Base-by-base conservation (phyloP, 92 coral and sea anemone species). In the Heliopora coerulea region DNA sequence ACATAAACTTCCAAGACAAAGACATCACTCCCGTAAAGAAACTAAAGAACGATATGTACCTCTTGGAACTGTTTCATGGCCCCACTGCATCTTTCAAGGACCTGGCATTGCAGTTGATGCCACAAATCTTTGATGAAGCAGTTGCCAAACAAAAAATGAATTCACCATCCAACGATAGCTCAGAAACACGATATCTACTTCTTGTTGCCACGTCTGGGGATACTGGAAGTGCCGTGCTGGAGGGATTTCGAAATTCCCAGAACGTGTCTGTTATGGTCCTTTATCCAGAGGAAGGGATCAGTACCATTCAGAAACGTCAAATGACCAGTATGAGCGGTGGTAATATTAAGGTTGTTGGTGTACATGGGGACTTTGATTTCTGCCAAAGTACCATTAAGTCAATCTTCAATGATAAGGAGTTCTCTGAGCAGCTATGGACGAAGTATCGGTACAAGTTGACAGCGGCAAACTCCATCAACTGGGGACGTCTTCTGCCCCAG, bases 11-110 rank as follows among this genome's bases (percentile, higher is more conserved):
- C 68, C 90, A 89, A 54, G 89, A 89, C 68, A 72, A 62, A 30
- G 82, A 64, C 6, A 74, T 91, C 13, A 87, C 91, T 0, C 97
- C 96, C 27, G 82, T 91, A 3, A 70, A 83, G 35, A 84, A 82
- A 35, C 86, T 91, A 24, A 76, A 78, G 48, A 75, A 85, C 6
- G 82, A 87, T 52, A 56, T 65, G 61, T 85, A 63, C 64, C 56
- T 86, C 17, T 83, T 76, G 11, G 97, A 91, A 59, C 89, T 91
- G 3, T 91, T 91, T 24, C 87, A 91, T 49, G 97, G 97, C 0
- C 97, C 97, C 1, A 91, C 97, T 1, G 97, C 97, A 15, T 91
- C 97, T 44, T 91, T 91, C 80, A 91, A 91, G 54, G 97, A 91
- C 62, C 79, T 91, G 29, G 97, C 96, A 0, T 83, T 89, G 42